Evolutionary conservation across 2,888 invertebrate species (phyloP), one percentile per base, ranked within the genome.

Genomic region (Conchocele bisecta): DNA sequence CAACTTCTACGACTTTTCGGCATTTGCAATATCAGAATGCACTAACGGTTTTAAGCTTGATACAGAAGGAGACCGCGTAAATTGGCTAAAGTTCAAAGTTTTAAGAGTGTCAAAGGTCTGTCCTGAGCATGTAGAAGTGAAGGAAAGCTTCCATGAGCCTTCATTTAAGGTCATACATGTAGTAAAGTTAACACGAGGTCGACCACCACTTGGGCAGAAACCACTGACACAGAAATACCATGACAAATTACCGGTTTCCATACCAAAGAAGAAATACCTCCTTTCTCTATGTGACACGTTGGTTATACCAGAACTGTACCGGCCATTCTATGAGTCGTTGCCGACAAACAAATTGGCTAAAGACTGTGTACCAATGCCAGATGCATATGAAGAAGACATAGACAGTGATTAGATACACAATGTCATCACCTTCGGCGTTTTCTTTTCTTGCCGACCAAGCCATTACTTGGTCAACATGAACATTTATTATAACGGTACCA

Each of bases 41-140:
- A 48, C 20, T 26, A 31, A 35, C 37, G 57, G 29, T 22, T 56
- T 64, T 33, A 64, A 56, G 26, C 33, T 29, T 37, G 48, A 28
- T 35, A 31, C n/a, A 37, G 56, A 56, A 17, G 44, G 44, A 17
- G 48, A 26, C 37, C 15, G 22, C 24, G 48, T 64, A 24, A 64
- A 56, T 48, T 64, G 56, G 64, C 37, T 44, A 22, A 56, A 64
- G 41, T 42, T 56, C 4, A 64, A 64, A 48, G 56, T 64, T 15
- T 7, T 64, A 39, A 56, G 28, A 48, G 54, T 64, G 24, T 29
- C 42, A 39, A 64, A 64, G 26, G 26, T 28, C 2, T 24, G 22
- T 37, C 54, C 54, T 39, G 46, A 56, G 7, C 39, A 64, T 24
- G n/a, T 64, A 24, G 29, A 46, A 3, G 15, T 56, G 7, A 64